A percentile compares a stretch with the other conserved stretches of the same genome.
These are phyloP conservation scores for Leptestheria dahalacensis DNA, from an alignment of 1,140 invertebrate genomes.

Conservation along the genomic window DNA sequence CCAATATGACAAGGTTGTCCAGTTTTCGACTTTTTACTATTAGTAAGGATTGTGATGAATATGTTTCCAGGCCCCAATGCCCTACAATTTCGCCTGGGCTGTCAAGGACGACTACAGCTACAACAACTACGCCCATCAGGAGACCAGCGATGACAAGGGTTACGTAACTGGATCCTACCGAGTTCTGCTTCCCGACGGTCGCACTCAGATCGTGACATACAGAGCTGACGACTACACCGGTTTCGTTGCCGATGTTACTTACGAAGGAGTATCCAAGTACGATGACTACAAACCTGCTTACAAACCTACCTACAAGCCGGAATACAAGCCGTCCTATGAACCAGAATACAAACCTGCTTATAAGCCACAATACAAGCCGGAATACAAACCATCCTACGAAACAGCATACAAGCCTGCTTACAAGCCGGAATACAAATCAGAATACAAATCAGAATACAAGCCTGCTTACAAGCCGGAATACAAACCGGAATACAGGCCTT, in stretches of 20 bases:
- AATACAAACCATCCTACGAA: no score
- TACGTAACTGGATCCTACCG: conserved; percentile 49
- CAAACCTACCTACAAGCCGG: conserved; percentile 5
- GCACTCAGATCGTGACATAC: conserved; percentile 17
- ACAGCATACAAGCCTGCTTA: no score
- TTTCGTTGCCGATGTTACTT: conserved; percentile 18
- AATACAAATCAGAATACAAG: no score
- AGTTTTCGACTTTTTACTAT: no score
- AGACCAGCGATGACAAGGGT: conserved; percentile 40
- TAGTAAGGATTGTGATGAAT: no score
- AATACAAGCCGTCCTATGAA: conserved; percentile 13
- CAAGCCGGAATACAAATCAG: no score
- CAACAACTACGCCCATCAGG: conserved; percentile 56
- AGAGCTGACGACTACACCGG: conserved; percentile 17
- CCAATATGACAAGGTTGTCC: no score
- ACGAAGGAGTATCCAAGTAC: conserved; percentile 18
- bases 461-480: no score
- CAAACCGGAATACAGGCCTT: no score
- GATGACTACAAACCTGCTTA: conserved; percentile 4
- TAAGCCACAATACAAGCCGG: no score
- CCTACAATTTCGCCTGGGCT: conserved; percentile 57
- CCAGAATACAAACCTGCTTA: not conserved
- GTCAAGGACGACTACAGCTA: conserved; percentile 48
- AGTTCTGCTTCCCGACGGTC: no score
- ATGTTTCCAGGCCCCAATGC: conserved; percentile 7